Evolutionary conservation across 2,797 vertebrate genomes (phyloP).

Genomic region (Sebastes kiyomatsui): DNA sequence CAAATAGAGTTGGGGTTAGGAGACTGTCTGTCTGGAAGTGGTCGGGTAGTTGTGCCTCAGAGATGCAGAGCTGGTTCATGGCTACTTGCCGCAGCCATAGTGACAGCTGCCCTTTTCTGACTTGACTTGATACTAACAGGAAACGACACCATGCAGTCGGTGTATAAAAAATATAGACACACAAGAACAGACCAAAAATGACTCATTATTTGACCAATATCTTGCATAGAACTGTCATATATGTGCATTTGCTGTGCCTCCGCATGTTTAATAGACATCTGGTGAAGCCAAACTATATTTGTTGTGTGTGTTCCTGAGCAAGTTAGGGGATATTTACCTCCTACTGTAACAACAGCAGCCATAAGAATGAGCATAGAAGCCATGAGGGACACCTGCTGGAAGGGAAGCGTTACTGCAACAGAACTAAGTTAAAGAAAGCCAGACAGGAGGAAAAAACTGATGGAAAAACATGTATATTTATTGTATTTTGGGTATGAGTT

Average conservation of each 20-base stretch:
- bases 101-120: background rate
- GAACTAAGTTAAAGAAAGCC: background rate
- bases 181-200: background rate
- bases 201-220: background rate
- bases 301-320: background rate
- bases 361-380: constrained; percentile 42
- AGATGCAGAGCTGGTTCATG: constrained; percentile 6
- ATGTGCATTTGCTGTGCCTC: background rate
- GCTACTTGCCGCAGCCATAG: background rate
- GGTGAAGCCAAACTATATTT: background rate
- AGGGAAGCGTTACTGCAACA: constrained; percentile 50
- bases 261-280: background rate
- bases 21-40: constrained; percentile 18
- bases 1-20: background rate
- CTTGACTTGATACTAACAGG: constrained; percentile 30
- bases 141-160: constrained; percentile 7
- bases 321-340: constrained; percentile 11
- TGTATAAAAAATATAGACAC: background rate
- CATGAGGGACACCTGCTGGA: constrained; percentile 81
- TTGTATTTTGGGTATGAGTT: background rate
- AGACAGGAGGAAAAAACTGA: background rate
- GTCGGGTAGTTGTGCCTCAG: constrained; percentile 1
- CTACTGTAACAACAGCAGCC: background rate
- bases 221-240: background rate
- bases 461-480: background rate